These are phyloP conservation scores for Tricholauxania praeusta DNA, from an alignment of 2,888 invertebrate species.

Conservation along the genomic window DNA sequence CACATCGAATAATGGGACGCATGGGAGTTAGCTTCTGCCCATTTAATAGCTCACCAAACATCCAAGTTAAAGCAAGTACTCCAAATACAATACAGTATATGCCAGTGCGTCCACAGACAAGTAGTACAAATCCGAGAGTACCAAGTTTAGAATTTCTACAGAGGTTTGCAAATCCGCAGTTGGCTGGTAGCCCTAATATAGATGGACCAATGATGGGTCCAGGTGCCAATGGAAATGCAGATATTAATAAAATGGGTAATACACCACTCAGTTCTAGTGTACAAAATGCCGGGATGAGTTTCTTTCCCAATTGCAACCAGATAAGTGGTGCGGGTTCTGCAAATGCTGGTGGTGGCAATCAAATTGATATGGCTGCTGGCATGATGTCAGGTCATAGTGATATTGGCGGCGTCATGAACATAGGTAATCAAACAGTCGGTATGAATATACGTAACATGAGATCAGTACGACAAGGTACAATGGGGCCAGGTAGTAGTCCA, in stretches of 20 bases:
- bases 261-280: slow-evolving; percentile 47
- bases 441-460: slow-evolving; percentile 69
- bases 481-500: slow-evolving; percentile 51
- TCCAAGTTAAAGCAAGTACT: slow-evolving; percentile 95
- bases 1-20: slow-evolving; percentile 74
- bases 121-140: slow-evolving; percentile 70
- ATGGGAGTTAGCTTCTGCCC: slow-evolving; percentile 74
- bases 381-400: slow-evolving; percentile 55
- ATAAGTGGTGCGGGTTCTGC: slow-evolving; percentile 54
- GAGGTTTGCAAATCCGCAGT: slow-evolving; percentile 84
- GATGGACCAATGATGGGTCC: slow-evolving; percentile 41
- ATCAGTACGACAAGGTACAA: slow-evolving; percentile 70
- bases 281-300: slow-evolving; percentile 52
- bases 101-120: slow-evolving; percentile 91
- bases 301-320: slow-evolving; percentile 66
- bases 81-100: slow-evolving; percentile 98
- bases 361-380: slow-evolving; percentile 59
- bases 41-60: slow-evolving; percentile 74
- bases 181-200: slow-evolving; percentile 62
- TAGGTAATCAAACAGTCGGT: slow-evolving; percentile 35
- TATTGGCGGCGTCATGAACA: slow-evolving; percentile 54
- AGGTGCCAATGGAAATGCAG: slow-evolving; percentile 33
- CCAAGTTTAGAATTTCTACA: slow-evolving; percentile 92
- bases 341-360: slow-evolving; percentile 52
- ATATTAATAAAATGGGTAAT: slow-evolving; percentile 44